These are phyloP conservation scores for Karalla daura DNA, from an alignment of 2,797 vertebrate species.

Conservation along the genomic window DNA sequence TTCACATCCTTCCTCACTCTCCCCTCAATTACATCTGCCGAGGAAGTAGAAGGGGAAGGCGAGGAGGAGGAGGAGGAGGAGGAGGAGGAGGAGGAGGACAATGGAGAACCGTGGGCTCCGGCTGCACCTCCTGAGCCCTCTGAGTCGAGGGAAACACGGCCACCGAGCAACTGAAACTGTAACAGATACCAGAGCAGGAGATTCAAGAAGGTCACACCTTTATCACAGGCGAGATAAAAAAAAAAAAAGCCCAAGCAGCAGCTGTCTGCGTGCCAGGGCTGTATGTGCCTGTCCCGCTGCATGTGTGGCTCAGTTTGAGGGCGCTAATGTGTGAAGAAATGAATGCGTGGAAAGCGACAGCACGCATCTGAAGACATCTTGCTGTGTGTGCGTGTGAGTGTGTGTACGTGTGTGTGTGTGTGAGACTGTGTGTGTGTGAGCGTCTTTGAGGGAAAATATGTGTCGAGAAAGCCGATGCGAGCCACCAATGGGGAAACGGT, in stretches of 20 bases:
- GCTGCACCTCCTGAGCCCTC: constrained; percentile 68
- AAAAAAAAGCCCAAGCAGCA: constrained; percentile 47
- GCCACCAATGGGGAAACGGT: constrained; percentile 7
- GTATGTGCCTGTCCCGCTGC: not conserved
- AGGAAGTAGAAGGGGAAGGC: constrained; percentile 22
- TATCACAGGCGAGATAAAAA: constrained; percentile 56
- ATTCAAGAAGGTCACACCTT: constrained; percentile 59
- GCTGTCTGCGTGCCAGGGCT: constrained; percentile 50
- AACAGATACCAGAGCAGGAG: constrained; percentile 58
- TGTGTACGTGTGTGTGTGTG: too few relatives aligned
- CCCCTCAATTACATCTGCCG: constrained; percentile 34
- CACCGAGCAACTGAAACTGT: constrained; percentile 65
- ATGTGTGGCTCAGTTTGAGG: not conserved
- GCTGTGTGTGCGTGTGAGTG: not conserved
- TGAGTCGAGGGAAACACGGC: constrained; percentile 58
- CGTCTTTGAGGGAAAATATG: constrained; percentile 12
- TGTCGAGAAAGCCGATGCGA: constrained; percentile 6
- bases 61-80: too few relatives aligned
- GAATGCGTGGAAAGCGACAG: constrained; percentile 13
- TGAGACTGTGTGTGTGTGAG: too few relatives aligned
- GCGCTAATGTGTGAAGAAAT: constrained; percentile 2
- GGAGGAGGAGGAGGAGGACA: constrained; percentile 27
- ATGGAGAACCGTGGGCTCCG: constrained; percentile 38
- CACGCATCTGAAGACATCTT: constrained; percentile 7
- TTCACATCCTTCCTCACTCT: constrained; percentile 24